Conservation (phyloP, 2,797 vertebrate genomes). For the Phrynocephalus guinanensis region DNA sequence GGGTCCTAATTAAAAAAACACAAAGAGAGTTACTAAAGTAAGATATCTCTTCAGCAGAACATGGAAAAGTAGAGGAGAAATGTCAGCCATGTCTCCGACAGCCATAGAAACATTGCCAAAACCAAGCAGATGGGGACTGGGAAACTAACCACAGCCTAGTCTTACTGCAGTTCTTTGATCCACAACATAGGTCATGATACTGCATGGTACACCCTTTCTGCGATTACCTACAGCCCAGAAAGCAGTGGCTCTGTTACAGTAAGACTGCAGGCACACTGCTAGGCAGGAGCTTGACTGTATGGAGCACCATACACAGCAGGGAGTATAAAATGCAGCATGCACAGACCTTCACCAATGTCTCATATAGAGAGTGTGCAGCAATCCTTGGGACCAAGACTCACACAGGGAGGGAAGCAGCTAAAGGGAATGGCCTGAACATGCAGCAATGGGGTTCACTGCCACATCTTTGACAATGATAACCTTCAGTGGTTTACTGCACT, state of each 20-base stretch:
- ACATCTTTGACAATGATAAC: background rate
- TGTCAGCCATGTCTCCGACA: background rate
- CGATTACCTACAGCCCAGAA: too few relatives aligned
- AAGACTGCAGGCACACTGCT: background rate
- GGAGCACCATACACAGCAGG: too few relatives aligned
- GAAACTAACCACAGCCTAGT: background rate
- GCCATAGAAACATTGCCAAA: background rate
- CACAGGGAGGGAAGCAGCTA: background rate
- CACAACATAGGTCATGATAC: background rate
- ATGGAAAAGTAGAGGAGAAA: background rate
- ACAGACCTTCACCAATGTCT: background rate
- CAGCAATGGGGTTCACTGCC: background rate
- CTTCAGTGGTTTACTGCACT: background rate
- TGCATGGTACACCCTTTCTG: background rate
- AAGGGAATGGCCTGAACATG: background rate
- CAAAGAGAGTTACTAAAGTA: background rate
- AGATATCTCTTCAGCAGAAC: background rate
- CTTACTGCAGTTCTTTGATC: background rate
- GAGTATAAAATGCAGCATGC: background rate
- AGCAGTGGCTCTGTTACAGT: background rate
- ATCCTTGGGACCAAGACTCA: background rate
- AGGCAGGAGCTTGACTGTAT: background rate
- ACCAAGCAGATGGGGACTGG: background rate
- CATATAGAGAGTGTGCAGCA: background rate
- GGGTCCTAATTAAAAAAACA: conserved; percentile 46